Evolutionary conservation across 2,113 vertebrate genomes (phyloP).

Genomic region (Ahaetulla prasina): DNA sequence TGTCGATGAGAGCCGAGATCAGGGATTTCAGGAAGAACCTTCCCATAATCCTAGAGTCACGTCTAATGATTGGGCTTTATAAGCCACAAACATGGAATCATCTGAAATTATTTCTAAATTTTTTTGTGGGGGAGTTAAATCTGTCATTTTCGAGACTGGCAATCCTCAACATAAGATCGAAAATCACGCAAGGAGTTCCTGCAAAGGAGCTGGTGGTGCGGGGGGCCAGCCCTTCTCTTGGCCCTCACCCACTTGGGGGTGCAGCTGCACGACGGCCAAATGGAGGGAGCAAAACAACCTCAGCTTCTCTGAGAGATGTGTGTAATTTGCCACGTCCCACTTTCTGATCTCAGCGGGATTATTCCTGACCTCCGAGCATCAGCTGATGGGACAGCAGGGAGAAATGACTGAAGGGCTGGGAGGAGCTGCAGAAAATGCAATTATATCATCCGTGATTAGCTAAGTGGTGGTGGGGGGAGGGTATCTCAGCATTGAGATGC

Average conservation of each 20-base stretch:
- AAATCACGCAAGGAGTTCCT: neutral
- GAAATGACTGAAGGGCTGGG: too few species aligned
- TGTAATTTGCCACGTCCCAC: neutral
- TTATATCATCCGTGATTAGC: neutral
- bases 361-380: neutral
- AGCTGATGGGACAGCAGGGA: neutral
- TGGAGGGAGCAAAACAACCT: neutral
- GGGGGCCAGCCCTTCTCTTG: neutral
- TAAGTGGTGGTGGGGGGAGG: too few species aligned
- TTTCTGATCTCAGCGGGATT: neutral
- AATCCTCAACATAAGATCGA: too few species aligned
- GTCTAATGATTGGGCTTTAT: neutral
- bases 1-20: too few species aligned
- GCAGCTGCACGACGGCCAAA: neutral
- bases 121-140: neutral
- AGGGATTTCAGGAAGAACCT: too few species aligned
- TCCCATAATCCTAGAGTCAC: neutral
- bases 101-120: neutral
- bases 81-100: neutral
- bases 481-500: neutral
- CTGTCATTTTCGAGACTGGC: neutral
- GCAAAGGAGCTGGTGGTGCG: neutral
- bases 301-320: too few species aligned
- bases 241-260: neutral
- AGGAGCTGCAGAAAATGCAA: neutral